phyloP scores from a whole-genome alignment of 2,888 invertebrate genomes.

The Leptopilina myrica region DNA sequence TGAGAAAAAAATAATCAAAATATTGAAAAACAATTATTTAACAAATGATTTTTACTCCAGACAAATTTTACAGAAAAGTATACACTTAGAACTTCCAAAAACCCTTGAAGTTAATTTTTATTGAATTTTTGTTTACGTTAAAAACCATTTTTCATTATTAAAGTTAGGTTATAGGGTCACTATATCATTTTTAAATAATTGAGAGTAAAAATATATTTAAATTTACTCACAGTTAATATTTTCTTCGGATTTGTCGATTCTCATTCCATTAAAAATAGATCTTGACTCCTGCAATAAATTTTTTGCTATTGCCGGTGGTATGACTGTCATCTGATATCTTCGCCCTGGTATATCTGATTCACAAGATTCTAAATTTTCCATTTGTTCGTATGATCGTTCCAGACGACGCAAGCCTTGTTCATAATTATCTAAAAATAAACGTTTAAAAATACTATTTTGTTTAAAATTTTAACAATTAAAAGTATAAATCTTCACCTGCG shows the following conservation, averaged over 20 bases:
- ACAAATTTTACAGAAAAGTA: too few species aligned
- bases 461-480: conserved; percentile 1
- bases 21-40: not conserved
- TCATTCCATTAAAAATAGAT: too few species aligned
- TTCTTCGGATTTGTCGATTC: too few species aligned
- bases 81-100: too few species aligned
- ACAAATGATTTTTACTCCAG: too few species aligned
- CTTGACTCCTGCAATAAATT: not conserved
- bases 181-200: too few species aligned
- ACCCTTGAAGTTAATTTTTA: too few species aligned
- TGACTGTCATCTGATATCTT: not conserved
- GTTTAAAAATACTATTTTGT: not conserved
- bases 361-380: not conserved
- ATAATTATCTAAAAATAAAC: not conserved
- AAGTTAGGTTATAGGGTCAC: too few species aligned
- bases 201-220: too few species aligned
- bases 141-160: too few species aligned
- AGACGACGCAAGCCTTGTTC: not conserved
- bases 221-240: too few species aligned
- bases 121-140: too few species aligned
- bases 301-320: not conserved
- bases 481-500: not conserved
- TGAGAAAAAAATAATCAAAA: not conserved
- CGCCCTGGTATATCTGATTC: not conserved
- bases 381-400: not conserved